Base-by-base conservation (phyloP, 2,888 invertebrate genomes). In the Eubasilissa splendida region DNA sequence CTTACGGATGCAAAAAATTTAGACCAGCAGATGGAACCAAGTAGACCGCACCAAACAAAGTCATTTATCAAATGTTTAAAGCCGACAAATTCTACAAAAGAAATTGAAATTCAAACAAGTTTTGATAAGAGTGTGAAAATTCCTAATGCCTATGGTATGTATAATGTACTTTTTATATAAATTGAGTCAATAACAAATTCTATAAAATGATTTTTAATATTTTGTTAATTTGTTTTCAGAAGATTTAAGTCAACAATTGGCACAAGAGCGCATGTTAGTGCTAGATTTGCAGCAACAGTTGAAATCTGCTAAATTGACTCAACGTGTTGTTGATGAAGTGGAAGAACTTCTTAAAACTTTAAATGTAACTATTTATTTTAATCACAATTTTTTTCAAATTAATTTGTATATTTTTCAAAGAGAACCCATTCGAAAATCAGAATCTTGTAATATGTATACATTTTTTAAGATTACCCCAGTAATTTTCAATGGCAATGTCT, bases 271-370 rank as follows among this genome's bases (percentile, higher is more conserved):
- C n/a, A 60, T 82, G 12, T 33, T 66, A n/a, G 70, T 82, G 12
- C 33, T 79, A 56, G 82, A 83, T 66, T 79, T 83, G 31, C 73
- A 79, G 53, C 75, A 77, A 31, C 76, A 83, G 54, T 33, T 83
- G 10, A 79, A 82, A 52, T 52, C 59, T 42, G 58, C 77, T 12
- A 77, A 80, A 63, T 11, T 83, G 4, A 73, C 76, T 14, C 54
- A 82, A 31, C 66, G 52, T 73, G 76, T 82, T 31, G 66, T 81
- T 9, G 14, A 70, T 65, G 77, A 82, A 74, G 80, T 83, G 22
- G 76, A 82, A 31, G 74, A 77, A 65, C 59, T 60, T 11, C 58
- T 82, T 50, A 70, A 33, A 22, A 65, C 60, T 53, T 11, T 80
- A 4, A 76, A 76, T 71, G 81, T 81, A 76, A 71, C 63, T 76